These are phyloP conservation scores for Mactromeris polynyma DNA, from an alignment of 2,888 invertebrate genomes.

Conservation along the genomic window DNA sequence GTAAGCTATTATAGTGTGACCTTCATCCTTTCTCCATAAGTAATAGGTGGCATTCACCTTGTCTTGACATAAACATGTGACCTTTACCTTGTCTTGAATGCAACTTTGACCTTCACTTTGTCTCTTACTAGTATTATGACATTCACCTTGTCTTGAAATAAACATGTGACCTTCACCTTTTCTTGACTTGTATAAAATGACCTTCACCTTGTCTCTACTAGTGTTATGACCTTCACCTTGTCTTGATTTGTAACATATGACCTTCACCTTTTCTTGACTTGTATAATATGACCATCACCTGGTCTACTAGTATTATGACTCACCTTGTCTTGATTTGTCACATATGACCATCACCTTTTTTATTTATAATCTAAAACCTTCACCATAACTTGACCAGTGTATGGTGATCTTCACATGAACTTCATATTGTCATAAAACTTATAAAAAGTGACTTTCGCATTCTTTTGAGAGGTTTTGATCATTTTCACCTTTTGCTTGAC, in stretches of 20 bases:
- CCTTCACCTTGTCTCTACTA: not conserved
- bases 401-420: too few relatives aligned
- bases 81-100: not conserved
- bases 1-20: slow-evolving; percentile 2
- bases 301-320: not conserved
- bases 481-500: too few relatives aligned
- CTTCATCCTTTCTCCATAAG: not conserved
- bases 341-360: not conserved
- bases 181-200: not conserved
- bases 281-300: not conserved
- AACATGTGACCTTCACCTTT: not conserved
- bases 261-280: not conserved
- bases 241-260: not conserved
- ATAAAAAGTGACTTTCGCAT: too few relatives aligned
- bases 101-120: not conserved
- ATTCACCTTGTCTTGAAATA: not conserved
- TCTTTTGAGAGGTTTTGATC: too few relatives aligned
- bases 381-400: not conserved
- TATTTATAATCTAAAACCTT: not conserved
- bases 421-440: too few relatives aligned
- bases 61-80: not conserved
- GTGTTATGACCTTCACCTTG: not conserved
- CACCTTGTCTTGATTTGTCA: not conserved
- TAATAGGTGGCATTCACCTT: not conserved
- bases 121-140: not conserved